Conservation (phyloP, 2,113 vertebrate genomes). For the Pica pica region DNA sequence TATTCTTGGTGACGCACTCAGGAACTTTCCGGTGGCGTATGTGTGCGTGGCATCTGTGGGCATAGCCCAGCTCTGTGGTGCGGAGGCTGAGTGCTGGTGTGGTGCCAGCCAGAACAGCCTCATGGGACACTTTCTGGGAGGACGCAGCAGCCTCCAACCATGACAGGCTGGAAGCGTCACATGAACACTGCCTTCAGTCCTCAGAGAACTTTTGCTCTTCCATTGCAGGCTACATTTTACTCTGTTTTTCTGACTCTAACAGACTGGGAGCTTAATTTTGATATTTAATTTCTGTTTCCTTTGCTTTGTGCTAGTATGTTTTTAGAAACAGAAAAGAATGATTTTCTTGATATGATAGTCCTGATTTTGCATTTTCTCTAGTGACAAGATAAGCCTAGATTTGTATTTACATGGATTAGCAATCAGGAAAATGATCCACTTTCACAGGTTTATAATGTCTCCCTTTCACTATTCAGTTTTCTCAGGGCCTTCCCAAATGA, state of each 20-base stretch:
- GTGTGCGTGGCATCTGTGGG: no score
- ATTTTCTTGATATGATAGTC: no score
- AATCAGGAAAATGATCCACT: neutral
- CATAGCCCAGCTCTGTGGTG: no score
- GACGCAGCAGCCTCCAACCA: no score
- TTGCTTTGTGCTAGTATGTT: neutral
- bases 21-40: no score
- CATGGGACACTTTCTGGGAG: no score
- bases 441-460: neutral
- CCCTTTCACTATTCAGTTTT: neutral
- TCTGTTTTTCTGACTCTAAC: neutral
- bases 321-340: neutral
- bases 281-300: neutral
- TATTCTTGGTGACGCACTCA: no score
- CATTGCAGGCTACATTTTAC: neutral
- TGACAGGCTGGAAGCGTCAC: no score
- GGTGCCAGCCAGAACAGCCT: no score
- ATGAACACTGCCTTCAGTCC: neutral
- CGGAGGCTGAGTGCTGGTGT: no score
- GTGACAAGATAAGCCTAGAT: neutral
- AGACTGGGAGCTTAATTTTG: neutral
- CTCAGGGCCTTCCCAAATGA: neutral
- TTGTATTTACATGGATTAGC: neutral
- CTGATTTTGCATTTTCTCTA: neutral
- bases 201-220: neutral